Percentiles rank a stretch among this genome's conserved stretches.
These are phyloP conservation scores for Poliocrania exsul DNA, from an alignment of 2,797 vertebrate species.

Conservation along the genomic window DNA sequence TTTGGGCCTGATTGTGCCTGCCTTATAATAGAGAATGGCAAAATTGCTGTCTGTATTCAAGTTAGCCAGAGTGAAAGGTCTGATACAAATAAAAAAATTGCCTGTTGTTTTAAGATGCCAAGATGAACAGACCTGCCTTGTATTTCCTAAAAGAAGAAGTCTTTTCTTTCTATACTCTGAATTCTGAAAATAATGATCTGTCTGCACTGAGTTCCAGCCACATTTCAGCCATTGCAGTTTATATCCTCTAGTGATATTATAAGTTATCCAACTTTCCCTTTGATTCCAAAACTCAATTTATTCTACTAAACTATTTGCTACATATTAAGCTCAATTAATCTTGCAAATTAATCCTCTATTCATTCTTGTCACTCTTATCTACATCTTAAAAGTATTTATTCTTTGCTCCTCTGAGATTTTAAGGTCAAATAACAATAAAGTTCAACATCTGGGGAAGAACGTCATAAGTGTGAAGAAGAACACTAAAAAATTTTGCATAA, in stretches of 20 bases:
- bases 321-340: not conserved
- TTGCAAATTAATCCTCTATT: not conserved
- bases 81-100: not conserved
- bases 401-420: not conserved
- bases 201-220: rapidly evolving
- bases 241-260: not conserved
- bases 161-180: not conserved
- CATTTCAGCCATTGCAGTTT: not conserved
- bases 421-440: not conserved
- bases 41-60: not conserved
- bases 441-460: not conserved
- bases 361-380: not conserved
- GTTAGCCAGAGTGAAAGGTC: not conserved
- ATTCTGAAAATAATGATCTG: not conserved
- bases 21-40: not conserved
- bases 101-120: not conserved
- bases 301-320: not conserved
- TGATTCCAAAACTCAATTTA: not conserved
- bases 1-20: not conserved
- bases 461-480: not conserved
- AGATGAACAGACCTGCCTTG: not conserved
- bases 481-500: not conserved
- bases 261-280: not conserved
- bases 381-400: not conserved
- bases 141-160: not conserved